These are phyloP conservation scores for Myripristis murdjan DNA, from an alignment of 2,797 vertebrate genomes.

Conservation along the genomic window DNA sequence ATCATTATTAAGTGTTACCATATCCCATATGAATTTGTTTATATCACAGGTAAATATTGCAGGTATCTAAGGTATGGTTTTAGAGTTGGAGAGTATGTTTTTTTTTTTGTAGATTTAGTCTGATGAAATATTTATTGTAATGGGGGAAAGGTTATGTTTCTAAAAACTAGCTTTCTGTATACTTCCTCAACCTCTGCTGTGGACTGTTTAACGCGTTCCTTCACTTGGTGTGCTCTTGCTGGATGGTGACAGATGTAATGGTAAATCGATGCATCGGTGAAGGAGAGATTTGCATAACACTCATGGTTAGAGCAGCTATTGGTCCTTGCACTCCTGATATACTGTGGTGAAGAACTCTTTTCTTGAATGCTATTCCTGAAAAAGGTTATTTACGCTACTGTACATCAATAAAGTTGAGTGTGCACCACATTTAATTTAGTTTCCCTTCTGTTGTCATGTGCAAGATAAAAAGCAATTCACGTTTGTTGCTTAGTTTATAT, in stretches of 20 bases:
- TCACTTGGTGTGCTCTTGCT: constrained; percentile 60
- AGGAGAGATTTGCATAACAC: constrained; percentile 44
- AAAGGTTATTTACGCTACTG: constrained; percentile 83
- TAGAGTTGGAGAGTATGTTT: constrained; percentile 69
- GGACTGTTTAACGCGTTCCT: constrained; percentile 61
- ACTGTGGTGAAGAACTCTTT: constrained; percentile 68
- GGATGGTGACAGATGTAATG: constrained; percentile 52
- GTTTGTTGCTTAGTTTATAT: background rate
- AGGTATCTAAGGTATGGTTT: constrained; percentile 70
- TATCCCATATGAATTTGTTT: constrained; percentile 61
- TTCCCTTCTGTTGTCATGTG: constrained; percentile 37
- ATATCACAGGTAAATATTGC: constrained; percentile 70
- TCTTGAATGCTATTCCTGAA: constrained; percentile 67
- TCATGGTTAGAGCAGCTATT: constrained; percentile 62
- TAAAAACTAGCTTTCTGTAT: constrained; percentile 68
- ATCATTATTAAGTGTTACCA: constrained; percentile 52
- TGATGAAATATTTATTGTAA: constrained; percentile 76
- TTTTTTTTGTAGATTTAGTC: constrained; percentile 82
- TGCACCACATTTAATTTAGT: constrained; percentile 79
- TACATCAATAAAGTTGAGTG: constrained; percentile 94
- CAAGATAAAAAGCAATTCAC: background rate
- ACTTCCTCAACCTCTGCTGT: constrained; percentile 54
- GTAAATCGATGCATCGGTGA: constrained; percentile 43
- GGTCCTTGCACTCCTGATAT: constrained; percentile 68
- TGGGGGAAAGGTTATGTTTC: constrained; percentile 61